Conservation (phyloP, 2,797 vertebrate genomes). For the Eulemur rubriventer region DNA sequence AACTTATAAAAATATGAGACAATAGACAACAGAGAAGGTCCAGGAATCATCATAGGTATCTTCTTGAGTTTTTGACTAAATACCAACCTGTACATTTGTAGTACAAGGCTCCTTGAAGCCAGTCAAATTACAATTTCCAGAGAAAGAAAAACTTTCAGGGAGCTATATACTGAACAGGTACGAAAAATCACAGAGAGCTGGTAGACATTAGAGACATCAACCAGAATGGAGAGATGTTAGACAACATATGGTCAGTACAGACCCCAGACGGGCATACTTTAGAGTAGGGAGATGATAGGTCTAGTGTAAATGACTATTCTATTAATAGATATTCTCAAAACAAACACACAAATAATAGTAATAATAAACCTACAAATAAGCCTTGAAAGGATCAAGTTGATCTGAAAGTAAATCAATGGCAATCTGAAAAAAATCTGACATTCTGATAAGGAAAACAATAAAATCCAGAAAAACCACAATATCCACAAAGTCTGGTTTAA, state of each 20-base stretch:
- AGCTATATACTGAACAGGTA: background rate
- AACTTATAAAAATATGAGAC: background rate
- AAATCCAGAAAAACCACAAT: background rate
- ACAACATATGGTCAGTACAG: background rate
- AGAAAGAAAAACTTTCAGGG: background rate
- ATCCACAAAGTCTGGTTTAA: background rate
- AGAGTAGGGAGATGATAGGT: background rate
- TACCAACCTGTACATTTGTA: background rate
- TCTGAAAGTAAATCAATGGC: background rate
- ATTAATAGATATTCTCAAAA: background rate
- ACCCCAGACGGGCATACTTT: background rate
- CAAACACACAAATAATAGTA: background rate
- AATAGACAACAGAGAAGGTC: background rate
- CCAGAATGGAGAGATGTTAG: background rate
- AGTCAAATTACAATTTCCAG: background rate
- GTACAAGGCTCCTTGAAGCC: background rate
- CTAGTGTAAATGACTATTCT: background rate
- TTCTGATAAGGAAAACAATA: background rate
- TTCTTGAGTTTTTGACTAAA: background rate
- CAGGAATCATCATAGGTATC: background rate
- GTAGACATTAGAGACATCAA: background rate
- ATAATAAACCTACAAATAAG: background rate
- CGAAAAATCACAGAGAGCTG: background rate
- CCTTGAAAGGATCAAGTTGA: background rate
- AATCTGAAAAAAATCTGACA: background rate